Percentiles rank a stretch among this genome's conserved stretches.
These are phyloP conservation scores for Corythornis madagascariensis DNA, from an alignment of 2,113 vertebrate species.

Conservation along the genomic window DNA sequence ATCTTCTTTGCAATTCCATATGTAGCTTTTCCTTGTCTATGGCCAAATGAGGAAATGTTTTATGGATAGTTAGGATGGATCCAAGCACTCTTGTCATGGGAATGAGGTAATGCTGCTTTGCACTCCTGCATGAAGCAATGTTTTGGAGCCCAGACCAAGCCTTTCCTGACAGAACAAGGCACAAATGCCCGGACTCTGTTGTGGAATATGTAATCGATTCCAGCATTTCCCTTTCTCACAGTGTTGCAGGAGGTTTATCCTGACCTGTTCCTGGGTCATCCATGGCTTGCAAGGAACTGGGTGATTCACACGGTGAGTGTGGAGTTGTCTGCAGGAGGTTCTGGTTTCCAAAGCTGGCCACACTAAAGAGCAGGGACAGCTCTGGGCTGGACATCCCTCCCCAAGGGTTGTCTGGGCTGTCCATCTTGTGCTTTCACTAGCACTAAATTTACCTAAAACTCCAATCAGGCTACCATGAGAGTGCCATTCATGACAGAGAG, in stretches of 20 bases:
- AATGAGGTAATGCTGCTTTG: neutral
- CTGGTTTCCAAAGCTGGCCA: neutral
- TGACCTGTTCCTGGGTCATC: neutral
- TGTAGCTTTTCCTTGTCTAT: neutral
- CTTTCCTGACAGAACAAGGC: neutral
- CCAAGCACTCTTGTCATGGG: neutral
- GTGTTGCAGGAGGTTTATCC: neutral
- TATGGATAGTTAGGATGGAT: neutral
- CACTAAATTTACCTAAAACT: neutral
- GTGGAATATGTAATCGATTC: neutral
- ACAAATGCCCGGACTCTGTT: neutral
- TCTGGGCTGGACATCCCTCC: neutral
- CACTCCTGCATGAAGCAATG: neutral
- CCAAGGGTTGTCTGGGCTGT: neutral
- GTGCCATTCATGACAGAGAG: neutral
- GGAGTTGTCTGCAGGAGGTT: neutral
- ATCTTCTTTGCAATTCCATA: neutral
- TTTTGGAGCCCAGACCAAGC: neutral
- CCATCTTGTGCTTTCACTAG: neutral
- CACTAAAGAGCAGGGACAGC: neutral
- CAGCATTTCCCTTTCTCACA: fast-evolving
- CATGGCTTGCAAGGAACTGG: neutral
- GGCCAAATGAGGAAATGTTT: conserved; percentile 1
- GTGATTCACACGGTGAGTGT: fast-evolving
- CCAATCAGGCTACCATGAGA: neutral